These are phyloP conservation scores for Cantharis rustica DNA, from an alignment of 2,888 invertebrate genomes.

Conservation along the genomic window DNA sequence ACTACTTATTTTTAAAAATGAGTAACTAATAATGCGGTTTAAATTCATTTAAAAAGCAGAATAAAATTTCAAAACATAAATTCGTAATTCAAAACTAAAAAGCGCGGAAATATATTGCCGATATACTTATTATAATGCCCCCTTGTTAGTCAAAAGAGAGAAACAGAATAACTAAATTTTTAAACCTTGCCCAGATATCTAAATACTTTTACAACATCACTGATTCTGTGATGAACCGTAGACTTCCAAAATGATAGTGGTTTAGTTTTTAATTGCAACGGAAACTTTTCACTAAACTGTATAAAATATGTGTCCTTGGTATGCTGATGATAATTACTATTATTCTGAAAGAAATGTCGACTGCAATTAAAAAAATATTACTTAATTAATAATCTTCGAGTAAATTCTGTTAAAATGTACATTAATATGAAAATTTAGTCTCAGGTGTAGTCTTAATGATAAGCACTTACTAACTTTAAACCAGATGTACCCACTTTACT, in stretches of 20 bases:
- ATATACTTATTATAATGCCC: no score
- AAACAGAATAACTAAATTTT: no score
- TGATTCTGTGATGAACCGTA: neutral
- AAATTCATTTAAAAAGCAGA: no score
- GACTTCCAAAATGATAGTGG: neutral
- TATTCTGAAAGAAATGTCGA: neutral
- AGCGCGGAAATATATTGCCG: no score
- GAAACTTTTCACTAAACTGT: neutral
- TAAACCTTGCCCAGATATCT: no score
- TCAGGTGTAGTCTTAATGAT: constrained; percentile 44
- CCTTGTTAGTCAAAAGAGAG: no score
- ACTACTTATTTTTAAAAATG: no score
- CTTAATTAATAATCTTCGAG: neutral
- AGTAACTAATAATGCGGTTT: no score
- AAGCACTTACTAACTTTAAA: constrained; percentile 43
- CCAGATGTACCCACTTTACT: constrained; percentile 43
- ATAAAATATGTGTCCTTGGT: neutral
- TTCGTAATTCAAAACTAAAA: no score
- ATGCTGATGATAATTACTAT: neutral
- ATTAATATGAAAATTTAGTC: constrained; percentile 31
- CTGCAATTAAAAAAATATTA: neutral
- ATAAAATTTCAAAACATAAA: no score
- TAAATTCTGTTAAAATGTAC: constrained; percentile 2
- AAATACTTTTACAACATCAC: no score
- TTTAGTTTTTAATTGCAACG: no score